Conservation (phyloP, 1,140 invertebrate species). For the Eurosta solidaginis region DNA sequence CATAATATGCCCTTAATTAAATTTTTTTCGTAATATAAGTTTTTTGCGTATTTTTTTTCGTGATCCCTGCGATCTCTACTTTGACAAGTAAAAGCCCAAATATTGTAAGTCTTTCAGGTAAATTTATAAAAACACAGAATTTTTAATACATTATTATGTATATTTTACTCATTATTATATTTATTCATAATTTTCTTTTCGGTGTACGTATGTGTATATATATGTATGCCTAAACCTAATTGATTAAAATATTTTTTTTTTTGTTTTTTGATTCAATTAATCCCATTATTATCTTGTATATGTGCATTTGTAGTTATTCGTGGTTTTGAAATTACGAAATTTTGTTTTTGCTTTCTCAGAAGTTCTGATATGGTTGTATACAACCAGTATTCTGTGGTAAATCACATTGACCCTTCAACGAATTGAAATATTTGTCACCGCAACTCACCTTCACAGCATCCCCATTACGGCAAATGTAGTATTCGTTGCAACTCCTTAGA, state of each 20-base stretch:
- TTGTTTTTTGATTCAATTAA: not conserved
- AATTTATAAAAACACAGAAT: not conserved
- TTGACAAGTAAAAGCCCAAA: no score
- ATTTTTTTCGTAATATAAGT: no score
- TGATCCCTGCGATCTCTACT: no score
- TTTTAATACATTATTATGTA: not conserved
- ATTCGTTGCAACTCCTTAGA: slow-evolving; percentile 49
- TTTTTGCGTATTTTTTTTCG: no score
- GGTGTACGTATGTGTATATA: not conserved
- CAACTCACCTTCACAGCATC: slow-evolving; percentile 46
- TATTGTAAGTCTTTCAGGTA: no score
- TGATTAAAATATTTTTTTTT: not conserved
- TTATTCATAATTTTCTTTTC: not conserved
- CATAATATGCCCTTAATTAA: no score
- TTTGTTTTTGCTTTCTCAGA: no score
- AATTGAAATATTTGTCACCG: slow-evolving; percentile 50
- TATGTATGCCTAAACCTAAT: not conserved
- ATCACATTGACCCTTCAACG: slow-evolving; percentile 52
- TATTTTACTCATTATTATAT: not conserved
- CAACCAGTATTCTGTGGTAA: slow-evolving; percentile 51
- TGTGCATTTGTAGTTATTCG: not conserved
- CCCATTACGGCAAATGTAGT: slow-evolving; percentile 51
- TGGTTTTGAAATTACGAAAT: not conserved
- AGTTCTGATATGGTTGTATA: slow-evolving; percentile 42
- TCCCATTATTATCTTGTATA: not conserved